A percentile compares a stretch with the other conserved stretches of the same genome.
Conservation (phyloP, 2,888 invertebrate species). For the Carpatolechia fugitivella region DNA sequence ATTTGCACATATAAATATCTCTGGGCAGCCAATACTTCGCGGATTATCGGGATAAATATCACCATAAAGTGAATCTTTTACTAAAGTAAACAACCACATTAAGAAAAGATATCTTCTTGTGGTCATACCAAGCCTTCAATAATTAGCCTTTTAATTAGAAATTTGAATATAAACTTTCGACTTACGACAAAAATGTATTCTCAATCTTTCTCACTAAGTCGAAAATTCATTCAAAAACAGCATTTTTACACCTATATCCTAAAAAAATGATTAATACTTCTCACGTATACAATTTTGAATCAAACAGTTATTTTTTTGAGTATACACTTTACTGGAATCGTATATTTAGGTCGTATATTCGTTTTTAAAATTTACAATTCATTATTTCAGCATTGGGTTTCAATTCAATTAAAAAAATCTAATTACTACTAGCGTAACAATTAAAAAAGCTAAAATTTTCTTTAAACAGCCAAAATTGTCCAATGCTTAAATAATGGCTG, state of each 20-base stretch:
- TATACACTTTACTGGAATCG: constrained; percentile 49
- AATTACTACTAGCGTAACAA: not conserved
- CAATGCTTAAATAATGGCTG: constrained; percentile 4
- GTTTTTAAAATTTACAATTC: constrained; percentile 30
- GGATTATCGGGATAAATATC: too few species aligned
- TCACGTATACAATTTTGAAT: constrained; percentile 68
- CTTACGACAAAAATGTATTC: not conserved
- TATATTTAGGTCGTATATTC: constrained; percentile 62
- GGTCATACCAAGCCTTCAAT: too few species aligned
- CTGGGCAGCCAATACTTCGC: too few species aligned
- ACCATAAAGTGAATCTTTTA: not conserved
- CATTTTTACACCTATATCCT: constrained; percentile 25
- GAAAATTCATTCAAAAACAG: not conserved
- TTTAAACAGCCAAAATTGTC: constrained; percentile 4
- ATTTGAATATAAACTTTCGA: not conserved
- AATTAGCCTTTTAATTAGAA: not conserved
- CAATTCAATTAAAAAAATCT: not conserved
- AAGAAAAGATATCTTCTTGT: not conserved
- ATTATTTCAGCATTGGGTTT: constrained; percentile 14
- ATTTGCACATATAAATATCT: too few species aligned
- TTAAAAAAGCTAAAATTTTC: constrained; percentile 1
- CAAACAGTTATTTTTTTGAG: constrained; percentile 51
- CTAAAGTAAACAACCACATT: not conserved
- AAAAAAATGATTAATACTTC: constrained; percentile 27
- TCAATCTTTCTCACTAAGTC: not conserved